phyloP scores from a whole-genome alignment of 2,113 vertebrate species.

The Meriones unguiculatus region DNA sequence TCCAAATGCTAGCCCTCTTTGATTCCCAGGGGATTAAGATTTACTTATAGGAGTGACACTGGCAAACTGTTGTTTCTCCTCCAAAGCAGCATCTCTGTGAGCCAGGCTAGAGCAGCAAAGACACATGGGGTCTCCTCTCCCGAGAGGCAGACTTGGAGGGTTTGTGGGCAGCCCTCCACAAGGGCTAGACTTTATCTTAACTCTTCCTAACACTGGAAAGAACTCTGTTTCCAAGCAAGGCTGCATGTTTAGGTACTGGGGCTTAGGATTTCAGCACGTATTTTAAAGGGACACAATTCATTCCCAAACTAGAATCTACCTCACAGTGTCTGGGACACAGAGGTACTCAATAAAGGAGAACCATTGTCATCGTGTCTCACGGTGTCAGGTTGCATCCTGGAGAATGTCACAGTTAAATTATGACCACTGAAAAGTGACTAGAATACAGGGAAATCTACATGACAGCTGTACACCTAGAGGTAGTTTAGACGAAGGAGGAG shows the following conservation, averaged over 20 bases:
- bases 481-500: not conserved
- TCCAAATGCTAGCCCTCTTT: not conserved
- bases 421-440: not conserved
- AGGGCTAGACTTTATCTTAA: not conserved
- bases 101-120: not conserved
- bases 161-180: too few relatives aligned
- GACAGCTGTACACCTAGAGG: not conserved
- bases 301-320: not conserved
- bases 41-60: not conserved
- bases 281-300: not conserved
- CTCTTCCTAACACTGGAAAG: not conserved
- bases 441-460: not conserved
- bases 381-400: not conserved
- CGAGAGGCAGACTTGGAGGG: not conserved
- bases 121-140: not conserved
- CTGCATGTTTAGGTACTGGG: not conserved
- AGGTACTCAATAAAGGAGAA: not conserved
- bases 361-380: not conserved
- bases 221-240: not conserved
- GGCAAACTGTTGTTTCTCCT: not conserved
- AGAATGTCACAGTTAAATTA: not conserved
- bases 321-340: not conserved
- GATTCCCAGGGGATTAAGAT: not conserved
- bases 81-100: not conserved
- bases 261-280: not conserved